Conservation (phyloP, 2,888 invertebrate genomes). For the Melinaea menophilus region DNA sequence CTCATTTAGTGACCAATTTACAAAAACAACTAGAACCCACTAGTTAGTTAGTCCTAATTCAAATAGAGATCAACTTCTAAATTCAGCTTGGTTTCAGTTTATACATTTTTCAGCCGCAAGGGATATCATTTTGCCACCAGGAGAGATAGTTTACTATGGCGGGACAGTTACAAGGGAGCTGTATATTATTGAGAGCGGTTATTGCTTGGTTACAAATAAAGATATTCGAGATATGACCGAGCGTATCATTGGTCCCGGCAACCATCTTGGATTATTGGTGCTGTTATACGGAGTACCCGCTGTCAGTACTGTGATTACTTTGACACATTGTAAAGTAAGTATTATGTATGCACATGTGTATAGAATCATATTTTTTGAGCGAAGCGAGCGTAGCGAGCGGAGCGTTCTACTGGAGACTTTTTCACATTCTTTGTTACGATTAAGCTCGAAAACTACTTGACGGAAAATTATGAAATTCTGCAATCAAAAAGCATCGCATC, state of each 20-base stretch:
- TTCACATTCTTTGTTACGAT: too few species aligned
- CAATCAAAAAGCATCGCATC: too few species aligned
- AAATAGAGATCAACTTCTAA: slow-evolving; percentile 25
- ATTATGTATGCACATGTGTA: slow-evolving; percentile 24
- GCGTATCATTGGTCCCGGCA: slow-evolving; percentile 65
- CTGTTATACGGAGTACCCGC: slow-evolving; percentile 71
- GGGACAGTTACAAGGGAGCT: slow-evolving; percentile 73
- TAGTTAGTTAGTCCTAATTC: slow-evolving; percentile 7
- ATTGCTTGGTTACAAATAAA: slow-evolving; percentile 64
- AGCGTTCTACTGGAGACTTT: too few species aligned
- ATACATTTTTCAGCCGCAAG: slow-evolving; percentile 48
- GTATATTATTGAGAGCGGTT: slow-evolving; percentile 74
- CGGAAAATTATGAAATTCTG: too few species aligned
- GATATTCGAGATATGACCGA: slow-evolving; percentile 51
- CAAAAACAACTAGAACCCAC: too few species aligned
- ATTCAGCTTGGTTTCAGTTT: slow-evolving; percentile 1
- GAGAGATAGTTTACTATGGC: slow-evolving; percentile 73
- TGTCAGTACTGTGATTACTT: slow-evolving; percentile 65
- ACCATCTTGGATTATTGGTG: slow-evolving; percentile 67
- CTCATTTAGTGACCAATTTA: too few species aligned
- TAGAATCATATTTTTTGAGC: not conserved
- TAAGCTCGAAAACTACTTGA: too few species aligned
- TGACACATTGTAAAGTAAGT: slow-evolving; percentile 74
- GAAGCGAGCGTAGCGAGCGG: too few species aligned
- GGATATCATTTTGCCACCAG: slow-evolving; percentile 70